phyloP scores from a whole-genome alignment of 2,888 invertebrate species.

The Harpagoxenus sublaevis region DNA sequence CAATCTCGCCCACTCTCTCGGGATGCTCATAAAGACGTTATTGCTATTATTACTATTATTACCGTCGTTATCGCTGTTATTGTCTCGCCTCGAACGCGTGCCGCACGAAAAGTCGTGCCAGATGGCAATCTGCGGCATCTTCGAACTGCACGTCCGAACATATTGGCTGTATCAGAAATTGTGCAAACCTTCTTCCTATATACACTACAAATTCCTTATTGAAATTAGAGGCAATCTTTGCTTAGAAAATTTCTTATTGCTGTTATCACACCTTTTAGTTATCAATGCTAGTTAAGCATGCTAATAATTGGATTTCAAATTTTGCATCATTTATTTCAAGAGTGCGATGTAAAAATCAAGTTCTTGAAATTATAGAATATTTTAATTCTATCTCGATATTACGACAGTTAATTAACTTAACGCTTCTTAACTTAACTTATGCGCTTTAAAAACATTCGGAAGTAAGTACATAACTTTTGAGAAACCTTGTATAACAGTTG shows the following conservation, averaged over 20 bases:
- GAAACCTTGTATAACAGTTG: slow-evolving; percentile 27
- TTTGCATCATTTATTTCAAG: not conserved
- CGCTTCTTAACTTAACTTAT: not conserved
- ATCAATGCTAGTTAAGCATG: not conserved
- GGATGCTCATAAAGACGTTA: slow-evolving; percentile 75
- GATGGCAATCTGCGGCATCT: slow-evolving; percentile 65
- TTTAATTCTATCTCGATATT: not conserved
- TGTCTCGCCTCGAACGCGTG: slow-evolving; percentile 64
- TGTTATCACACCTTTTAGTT: not conserved
- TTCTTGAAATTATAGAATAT: not conserved
- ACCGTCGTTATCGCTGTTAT: slow-evolving; percentile 75
- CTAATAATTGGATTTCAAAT: not conserved
- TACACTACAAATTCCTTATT: not conserved
- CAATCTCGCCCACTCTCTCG: slow-evolving; percentile 63
- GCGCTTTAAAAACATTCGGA: not conserved
- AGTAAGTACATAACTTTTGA: slow-evolving; percentile 26
- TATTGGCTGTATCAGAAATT: slow-evolving; percentile 29
- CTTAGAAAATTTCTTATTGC: not conserved
- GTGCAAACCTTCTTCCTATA: not conserved
- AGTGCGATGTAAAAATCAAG: not conserved
- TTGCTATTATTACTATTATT: slow-evolving; percentile 78
- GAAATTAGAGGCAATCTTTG: not conserved
- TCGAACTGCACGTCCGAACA: slow-evolving; percentile 39
- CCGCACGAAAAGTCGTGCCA: slow-evolving; percentile 64
- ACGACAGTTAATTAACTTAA: not conserved